Evolutionary conservation across 2,113 vertebrate genomes (phyloP).

Genomic region (Nibea albiflora): DNA sequence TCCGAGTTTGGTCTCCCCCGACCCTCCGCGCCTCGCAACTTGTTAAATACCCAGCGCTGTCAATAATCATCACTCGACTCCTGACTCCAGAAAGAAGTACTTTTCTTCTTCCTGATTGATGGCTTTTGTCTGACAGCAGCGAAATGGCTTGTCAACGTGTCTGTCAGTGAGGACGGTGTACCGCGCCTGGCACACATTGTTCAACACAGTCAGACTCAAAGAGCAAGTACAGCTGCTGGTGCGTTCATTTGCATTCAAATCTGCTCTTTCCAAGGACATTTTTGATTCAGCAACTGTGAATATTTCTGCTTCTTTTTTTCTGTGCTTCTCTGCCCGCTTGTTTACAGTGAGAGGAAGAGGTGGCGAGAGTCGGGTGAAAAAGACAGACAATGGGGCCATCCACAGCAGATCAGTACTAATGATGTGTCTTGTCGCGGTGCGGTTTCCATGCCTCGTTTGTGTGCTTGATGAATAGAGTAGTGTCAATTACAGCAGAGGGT

Average conservation of each 20-base stretch:
- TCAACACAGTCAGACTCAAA: slow-evolving; percentile 32
- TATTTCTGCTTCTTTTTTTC: background rate
- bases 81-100: slow-evolving; percentile 10
- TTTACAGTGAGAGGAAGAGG: slow-evolving; percentile 29
- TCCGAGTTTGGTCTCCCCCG: background rate
- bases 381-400: slow-evolving; percentile 34
- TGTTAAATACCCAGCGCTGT: slow-evolving; percentile 21
- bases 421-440: slow-evolving; percentile 44
- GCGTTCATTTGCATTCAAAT: slow-evolving; percentile 38
- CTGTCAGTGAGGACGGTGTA: slow-evolving; percentile 46
- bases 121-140: slow-evolving; percentile 24
- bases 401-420: slow-evolving; percentile 57
- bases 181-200: slow-evolving; percentile 27
- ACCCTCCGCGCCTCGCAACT: slow-evolving; percentile 1
- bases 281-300: slow-evolving; percentile 20
- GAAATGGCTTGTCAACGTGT: slow-evolving; percentile 43
- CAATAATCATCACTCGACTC: slow-evolving; percentile 28
- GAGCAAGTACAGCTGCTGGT: slow-evolving; percentile 25
- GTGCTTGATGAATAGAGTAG: slow-evolving; percentile 40
- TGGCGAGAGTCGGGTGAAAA: background rate
- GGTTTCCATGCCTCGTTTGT: slow-evolving; percentile 39
- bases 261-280: slow-evolving; percentile 20
- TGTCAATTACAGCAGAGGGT: slow-evolving; percentile 34
- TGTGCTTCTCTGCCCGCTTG: slow-evolving; percentile 18
- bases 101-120: slow-evolving; percentile 10